Evolutionary conservation across 2,888 invertebrate species (phyloP), one percentile per base, ranked within the genome.

Genomic region (Leucophenga montana): DNA sequence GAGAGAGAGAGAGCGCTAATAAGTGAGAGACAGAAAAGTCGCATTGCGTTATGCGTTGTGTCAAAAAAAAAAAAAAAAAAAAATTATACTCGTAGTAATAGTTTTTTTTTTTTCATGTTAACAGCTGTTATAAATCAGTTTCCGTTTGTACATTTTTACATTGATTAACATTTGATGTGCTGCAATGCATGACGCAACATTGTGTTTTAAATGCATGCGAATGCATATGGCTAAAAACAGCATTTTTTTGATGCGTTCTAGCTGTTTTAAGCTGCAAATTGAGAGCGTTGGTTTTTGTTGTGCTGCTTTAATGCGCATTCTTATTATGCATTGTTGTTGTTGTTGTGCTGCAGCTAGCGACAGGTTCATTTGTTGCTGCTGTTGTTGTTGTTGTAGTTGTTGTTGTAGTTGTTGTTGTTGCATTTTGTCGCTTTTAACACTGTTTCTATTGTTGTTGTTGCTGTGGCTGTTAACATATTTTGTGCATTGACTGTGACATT

Each of bases 401-500:
- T 80, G 77, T 79, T 69, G 69, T 31, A 53, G 13, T 48, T 59
- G 68, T 68, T 68, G 59, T 68, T 68, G 61, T 61, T 71, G 66
- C 44, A 48, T 18, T 22, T 61, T 39, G 22, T 68, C 39, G 44
- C 22, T 68, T 27, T 68, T 39, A 56, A 67, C 20, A 13, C 18
- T 66, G 68, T n/a, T n/a, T n/a, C 59, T 73, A 67, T 65, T 71
- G 73, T 27, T 66, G 13, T 22, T 64, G 9, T 48, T 64, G 70
- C 13, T 70, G 71, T 59, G 59, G 72, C 70, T 69, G 77, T 73
- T 82, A 72, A 70, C 75, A 75, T 64, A 71, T 76, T 76, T 76
- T 75, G 85, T 79, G 80, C 84, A 83, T 68, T 81, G 85, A 85
- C 85, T 85, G 85, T 84, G 85, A 85, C 84, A 78, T 84, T 83